phyloP scores from a whole-genome alignment of 2,888 invertebrate genomes.

The Cerceris ruficornis region DNA sequence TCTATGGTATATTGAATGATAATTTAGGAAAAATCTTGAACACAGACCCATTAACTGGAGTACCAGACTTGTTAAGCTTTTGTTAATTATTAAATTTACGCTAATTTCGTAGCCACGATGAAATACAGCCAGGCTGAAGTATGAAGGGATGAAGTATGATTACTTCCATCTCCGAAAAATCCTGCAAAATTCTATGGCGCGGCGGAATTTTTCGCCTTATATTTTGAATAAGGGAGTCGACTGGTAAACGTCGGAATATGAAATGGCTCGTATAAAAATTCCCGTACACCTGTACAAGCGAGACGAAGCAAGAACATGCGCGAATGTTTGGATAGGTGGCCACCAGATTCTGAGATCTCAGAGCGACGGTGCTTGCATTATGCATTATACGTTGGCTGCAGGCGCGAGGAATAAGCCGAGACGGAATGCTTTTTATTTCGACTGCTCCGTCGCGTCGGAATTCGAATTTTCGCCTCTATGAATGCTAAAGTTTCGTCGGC shows the following conservation, averaged over 20 bases:
- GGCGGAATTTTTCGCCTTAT: no score
- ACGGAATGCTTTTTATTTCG: neutral
- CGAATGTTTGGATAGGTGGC: slow-evolving; percentile 5
- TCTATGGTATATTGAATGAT: no score
- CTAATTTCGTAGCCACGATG: no score
- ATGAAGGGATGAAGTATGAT: neutral
- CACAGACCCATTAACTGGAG: no score
- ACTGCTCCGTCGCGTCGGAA: neutral
- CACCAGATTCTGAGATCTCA: neutral
- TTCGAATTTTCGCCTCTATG: neutral
- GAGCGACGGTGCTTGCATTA: slow-evolving; percentile 1
- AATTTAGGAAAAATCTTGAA: no score
- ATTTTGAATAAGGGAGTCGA: no score
- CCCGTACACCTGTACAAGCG: neutral
- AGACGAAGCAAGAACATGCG: neutral
- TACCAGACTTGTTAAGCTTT: no score
- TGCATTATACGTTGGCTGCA: neutral
- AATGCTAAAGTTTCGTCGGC: neutral
- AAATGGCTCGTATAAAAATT: neutral
- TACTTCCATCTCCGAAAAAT: neutral
- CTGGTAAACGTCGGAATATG: neutral
- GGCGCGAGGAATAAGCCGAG: neutral
- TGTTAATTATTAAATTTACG: no score
- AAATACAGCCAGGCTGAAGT: no score
- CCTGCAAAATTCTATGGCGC: no score